These are phyloP conservation scores for Hypsopygia costalis DNA, from an alignment of 2,888 invertebrate species.

Conservation along the genomic window DNA sequence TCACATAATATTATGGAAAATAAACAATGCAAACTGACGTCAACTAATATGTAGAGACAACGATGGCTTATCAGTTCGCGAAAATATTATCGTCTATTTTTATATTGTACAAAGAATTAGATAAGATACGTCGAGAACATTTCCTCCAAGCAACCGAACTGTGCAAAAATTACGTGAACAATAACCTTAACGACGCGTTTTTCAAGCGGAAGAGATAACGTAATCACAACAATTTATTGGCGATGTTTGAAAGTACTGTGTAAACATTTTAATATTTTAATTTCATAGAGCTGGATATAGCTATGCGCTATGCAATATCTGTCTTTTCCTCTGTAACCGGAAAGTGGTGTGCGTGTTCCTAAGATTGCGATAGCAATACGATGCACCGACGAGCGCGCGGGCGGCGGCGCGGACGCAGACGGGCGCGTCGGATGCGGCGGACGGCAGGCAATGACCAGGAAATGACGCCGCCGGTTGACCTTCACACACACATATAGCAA, in stretches of 20 bases:
- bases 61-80: conserved; percentile 42
- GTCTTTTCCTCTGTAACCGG: conserved; percentile 68
- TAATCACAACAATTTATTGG: conserved; percentile 19
- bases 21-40: conserved; percentile 28
- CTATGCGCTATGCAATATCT: conserved; percentile 16
- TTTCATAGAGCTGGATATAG: neutral
- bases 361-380: conserved; percentile 34
- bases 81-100: conserved; percentile 47
- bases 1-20: conserved; percentile 10
- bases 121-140: conserved; percentile 50
- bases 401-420: conserved; percentile 31
- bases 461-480: conserved; percentile 78
- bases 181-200: conserved; percentile 15
- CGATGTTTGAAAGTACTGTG: conserved; percentile 13
- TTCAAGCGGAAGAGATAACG: conserved; percentile 40
- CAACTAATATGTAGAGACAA: conserved; percentile 25
- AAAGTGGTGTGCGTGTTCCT: conserved; percentile 55
- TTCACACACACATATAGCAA: conserved; percentile 33
- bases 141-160: conserved; percentile 63
- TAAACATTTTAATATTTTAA: neutral
- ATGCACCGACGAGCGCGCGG: conserved; percentile 24
- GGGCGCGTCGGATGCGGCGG: conserved; percentile 46
- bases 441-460: conserved; percentile 75
- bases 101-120: conserved; percentile 41
- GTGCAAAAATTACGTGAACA: conserved; percentile 33